A percentile compares a stretch with the other conserved stretches of the same genome.
These are phyloP conservation scores for Flexamia atlantica DNA, from an alignment of 2,888 invertebrate species.

Conservation along the genomic window DNA sequence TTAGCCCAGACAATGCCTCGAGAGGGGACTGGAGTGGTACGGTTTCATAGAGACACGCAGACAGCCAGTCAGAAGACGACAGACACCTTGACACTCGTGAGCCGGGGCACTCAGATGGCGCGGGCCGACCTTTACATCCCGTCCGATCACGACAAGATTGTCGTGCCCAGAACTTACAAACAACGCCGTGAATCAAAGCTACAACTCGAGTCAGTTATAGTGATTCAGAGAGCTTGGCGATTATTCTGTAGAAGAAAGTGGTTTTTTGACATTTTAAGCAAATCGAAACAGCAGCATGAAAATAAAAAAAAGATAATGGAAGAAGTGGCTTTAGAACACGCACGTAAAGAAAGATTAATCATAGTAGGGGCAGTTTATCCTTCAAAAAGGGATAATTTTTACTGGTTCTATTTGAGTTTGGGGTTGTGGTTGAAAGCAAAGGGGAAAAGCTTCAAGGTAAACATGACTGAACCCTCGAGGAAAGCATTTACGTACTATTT, in stretches of 20 bases:
- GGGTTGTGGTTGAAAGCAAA: slow-evolving; percentile 84
- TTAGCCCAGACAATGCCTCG: background rate
- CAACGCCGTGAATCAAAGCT: slow-evolving; percentile 80
- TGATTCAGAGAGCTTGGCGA: slow-evolving; percentile 56
- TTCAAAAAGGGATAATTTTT: slow-evolving; percentile 84
- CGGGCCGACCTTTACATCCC: slow-evolving; percentile 78
- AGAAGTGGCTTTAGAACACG: slow-evolving; percentile 40
- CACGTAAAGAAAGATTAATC: slow-evolving; percentile 59
- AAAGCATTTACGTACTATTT: slow-evolving; percentile 84
- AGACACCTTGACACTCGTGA: slow-evolving; percentile 12
- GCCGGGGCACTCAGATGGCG: slow-evolving; percentile 63
- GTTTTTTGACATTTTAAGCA: background rate
- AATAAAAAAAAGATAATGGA: background rate
- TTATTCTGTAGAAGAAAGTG: background rate
- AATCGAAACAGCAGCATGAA: background rate
- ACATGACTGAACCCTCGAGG: slow-evolving; percentile 81
- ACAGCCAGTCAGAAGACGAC: slow-evolving; percentile 59
- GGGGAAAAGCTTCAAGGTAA: slow-evolving; percentile 79
- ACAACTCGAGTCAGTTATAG: slow-evolving; percentile 31
- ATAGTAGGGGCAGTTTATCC: slow-evolving; percentile 79
- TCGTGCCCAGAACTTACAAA: slow-evolving; percentile 77
- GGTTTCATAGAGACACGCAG: slow-evolving; percentile 86
- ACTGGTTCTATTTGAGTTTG: slow-evolving; percentile 83
- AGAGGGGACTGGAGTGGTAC: background rate
- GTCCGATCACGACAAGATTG: slow-evolving; percentile 80